A percentile compares a stretch with the other conserved stretches of the same genome.
Conservation (phyloP, 2,888 invertebrate species). For the Melanargia galathea region DNA sequence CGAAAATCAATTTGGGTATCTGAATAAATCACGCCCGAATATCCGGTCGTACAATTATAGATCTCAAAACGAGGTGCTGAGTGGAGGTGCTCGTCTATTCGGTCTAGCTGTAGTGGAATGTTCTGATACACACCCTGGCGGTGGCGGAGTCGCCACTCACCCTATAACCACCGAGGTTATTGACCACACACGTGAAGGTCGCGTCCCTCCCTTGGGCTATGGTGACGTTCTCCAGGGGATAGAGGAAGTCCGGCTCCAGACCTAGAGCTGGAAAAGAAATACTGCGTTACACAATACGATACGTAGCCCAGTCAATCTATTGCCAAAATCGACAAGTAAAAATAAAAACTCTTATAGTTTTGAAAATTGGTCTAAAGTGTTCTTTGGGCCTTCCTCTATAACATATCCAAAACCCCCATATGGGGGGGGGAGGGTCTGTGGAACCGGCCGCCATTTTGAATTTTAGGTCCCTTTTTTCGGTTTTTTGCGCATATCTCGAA, state of each 20-base stretch:
- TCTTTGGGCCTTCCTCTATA: too few relatives aligned
- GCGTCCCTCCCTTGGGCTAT: constrained; percentile 92
- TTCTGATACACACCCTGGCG: constrained; percentile 91
- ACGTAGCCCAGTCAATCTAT: too few relatives aligned
- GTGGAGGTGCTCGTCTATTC: constrained; percentile 75
- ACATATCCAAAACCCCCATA: too few relatives aligned
- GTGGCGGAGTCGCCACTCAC: constrained; percentile 95
- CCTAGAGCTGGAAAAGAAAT: constrained; percentile 84
- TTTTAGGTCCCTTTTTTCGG: too few relatives aligned
- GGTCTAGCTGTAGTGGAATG: constrained; percentile 72
- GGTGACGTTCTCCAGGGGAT: constrained; percentile 91
- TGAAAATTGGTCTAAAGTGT: too few relatives aligned
- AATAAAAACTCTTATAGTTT: too few relatives aligned
- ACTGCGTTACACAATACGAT: constrained; percentile 26
- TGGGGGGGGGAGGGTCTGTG: too few relatives aligned
- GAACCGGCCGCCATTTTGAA: too few relatives aligned
- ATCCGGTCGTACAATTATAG: constrained; percentile 54
- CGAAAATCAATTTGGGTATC: constrained; percentile 28
- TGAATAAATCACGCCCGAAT: constrained; percentile 24
- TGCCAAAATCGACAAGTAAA: too few relatives aligned
- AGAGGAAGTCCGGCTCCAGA: constrained; percentile 91
- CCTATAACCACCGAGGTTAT: constrained; percentile 92
- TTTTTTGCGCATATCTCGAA: too few relatives aligned
- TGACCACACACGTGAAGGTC: constrained; percentile 92
- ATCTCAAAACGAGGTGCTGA: constrained; percentile 69